Percentiles rank a stretch among this genome's conserved stretches.
Evolutionary conservation across 2,113 vertebrate species (phyloP).

Genomic region (Anoura caudifer): DNA sequence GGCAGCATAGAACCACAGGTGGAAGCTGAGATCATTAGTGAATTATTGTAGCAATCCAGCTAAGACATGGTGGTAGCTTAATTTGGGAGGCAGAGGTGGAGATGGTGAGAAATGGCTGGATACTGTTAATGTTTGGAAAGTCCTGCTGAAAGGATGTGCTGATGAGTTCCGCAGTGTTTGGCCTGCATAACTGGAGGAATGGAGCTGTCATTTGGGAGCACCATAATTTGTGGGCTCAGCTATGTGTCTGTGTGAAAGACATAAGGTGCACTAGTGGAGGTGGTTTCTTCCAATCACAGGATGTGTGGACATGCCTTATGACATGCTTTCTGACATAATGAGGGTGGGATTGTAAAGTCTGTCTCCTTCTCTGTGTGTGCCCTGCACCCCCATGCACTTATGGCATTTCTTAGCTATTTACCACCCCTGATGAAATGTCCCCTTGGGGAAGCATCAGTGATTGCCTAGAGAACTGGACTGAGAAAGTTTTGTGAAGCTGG

Average conservation of each 20-base stretch:
- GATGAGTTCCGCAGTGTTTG: neutral
- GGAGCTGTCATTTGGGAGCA: neutral
- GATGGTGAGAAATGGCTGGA: neutral
- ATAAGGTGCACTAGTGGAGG: neutral
- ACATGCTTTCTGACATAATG: neutral
- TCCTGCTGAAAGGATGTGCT: neutral
- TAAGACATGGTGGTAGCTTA: neutral
- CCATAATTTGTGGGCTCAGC: neutral
- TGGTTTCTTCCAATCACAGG: neutral
- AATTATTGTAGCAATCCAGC: neutral
- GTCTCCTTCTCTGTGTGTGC: neutral
- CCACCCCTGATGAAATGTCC: neutral
- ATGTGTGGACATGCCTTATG: neutral
- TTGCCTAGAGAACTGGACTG: neutral
- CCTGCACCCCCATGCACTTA: fast-evolving
- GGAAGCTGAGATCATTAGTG: neutral
- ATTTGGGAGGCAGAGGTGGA: neutral
- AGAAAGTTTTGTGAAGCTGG: constrained; percentile 17
- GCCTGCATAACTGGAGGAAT: neutral
- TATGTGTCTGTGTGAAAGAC: neutral
- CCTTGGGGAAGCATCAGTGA: neutral
- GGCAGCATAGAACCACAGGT: neutral
- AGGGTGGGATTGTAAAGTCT: neutral
- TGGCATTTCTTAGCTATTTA: neutral
- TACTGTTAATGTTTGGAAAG: neutral